Percentiles rank a stretch among this genome's conserved stretches.
Evolutionary conservation across 2,113 vertebrate species (phyloP).

Genomic region (Sander lucioperca): DNA sequence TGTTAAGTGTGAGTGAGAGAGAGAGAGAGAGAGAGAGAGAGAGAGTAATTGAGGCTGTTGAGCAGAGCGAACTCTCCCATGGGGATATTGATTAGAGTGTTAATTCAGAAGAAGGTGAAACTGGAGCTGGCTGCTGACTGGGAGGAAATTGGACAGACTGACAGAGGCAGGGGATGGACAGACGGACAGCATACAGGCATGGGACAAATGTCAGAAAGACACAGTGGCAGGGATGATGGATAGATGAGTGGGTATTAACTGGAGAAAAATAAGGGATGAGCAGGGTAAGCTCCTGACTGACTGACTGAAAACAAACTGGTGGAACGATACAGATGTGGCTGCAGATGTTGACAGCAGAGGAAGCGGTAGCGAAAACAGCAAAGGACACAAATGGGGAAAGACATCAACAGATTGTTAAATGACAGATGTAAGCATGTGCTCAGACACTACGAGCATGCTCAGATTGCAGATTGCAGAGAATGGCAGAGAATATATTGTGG

Average conservation of each 20-base stretch:
- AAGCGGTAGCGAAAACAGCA: constrained; percentile 12
- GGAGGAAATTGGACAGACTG: constrained; percentile 68
- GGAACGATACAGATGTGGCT: constrained; percentile 60
- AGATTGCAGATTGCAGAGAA: background rate
- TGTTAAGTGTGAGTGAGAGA: constrained; percentile 36
- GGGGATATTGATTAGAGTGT: constrained; percentile 80
- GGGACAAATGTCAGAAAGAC: constrained; percentile 28
- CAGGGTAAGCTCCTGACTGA: constrained; percentile 62
- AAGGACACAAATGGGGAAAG: constrained; percentile 18
- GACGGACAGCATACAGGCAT: constrained; percentile 12
- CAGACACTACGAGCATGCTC: background rate
- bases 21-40: constrained; percentile 34
- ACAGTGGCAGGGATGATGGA: constrained; percentile 55
- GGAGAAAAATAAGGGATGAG: constrained; percentile 61
- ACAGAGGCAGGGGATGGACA: constrained; percentile 47
- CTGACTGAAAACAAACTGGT: constrained; percentile 52
- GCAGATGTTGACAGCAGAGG: constrained; percentile 52
- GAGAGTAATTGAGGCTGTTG: constrained; percentile 65
- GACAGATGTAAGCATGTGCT: constrained; percentile 5
- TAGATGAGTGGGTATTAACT: constrained; percentile 64
- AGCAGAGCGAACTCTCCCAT: constrained; percentile 68
- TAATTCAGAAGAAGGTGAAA: constrained; percentile 78
- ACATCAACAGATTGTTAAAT: constrained; percentile 34
- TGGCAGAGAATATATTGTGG: background rate
- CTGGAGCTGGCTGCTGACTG: constrained; percentile 73